Evolutionary conservation across 2,888 invertebrate genomes (phyloP).

Genomic region (Drosophila birchii): DNA sequence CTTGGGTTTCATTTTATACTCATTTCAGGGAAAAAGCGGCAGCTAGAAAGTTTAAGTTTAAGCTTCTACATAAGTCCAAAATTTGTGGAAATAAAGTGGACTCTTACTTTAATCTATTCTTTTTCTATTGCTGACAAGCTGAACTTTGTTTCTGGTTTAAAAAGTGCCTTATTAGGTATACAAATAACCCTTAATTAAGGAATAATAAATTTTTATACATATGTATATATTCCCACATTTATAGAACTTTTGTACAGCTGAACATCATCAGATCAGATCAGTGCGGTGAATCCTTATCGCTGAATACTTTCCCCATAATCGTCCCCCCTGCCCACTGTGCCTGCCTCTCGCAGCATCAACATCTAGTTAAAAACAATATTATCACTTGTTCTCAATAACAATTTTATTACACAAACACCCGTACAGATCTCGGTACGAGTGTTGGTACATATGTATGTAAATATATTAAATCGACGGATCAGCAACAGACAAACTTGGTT

Average conservation of each 20-base stretch:
- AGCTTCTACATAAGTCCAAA: background rate
- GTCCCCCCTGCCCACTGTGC: slow-evolving; percentile 36
- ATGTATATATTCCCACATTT: background rate
- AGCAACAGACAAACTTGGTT: slow-evolving; percentile 56
- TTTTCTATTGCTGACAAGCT: background rate
- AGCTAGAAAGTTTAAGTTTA: background rate
- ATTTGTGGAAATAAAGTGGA: background rate
- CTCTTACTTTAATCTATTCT: background rate
- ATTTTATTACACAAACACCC: slow-evolving; percentile 57
- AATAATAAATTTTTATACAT: background rate
- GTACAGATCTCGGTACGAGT: slow-evolving; percentile 16
- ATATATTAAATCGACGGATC: slow-evolving; percentile 44
- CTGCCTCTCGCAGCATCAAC: slow-evolving; percentile 74
- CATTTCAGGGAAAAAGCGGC: background rate
- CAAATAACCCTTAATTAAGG: slow-evolving; percentile 5
- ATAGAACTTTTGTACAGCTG: background rate
- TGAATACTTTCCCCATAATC: background rate
- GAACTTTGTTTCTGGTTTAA: background rate
- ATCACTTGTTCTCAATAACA: slow-evolving; percentile 84
- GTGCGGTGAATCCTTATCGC: slow-evolving; percentile 3
- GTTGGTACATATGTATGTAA: slow-evolving; percentile 31
- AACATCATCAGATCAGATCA: slow-evolving; percentile 1
- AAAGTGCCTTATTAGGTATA: background rate
- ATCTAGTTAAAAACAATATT: slow-evolving; percentile 84
- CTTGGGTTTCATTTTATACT: background rate